These are phyloP conservation scores for Drosophila cardini DNA, from an alignment of 1,140 invertebrate species.

Conservation along the genomic window DNA sequence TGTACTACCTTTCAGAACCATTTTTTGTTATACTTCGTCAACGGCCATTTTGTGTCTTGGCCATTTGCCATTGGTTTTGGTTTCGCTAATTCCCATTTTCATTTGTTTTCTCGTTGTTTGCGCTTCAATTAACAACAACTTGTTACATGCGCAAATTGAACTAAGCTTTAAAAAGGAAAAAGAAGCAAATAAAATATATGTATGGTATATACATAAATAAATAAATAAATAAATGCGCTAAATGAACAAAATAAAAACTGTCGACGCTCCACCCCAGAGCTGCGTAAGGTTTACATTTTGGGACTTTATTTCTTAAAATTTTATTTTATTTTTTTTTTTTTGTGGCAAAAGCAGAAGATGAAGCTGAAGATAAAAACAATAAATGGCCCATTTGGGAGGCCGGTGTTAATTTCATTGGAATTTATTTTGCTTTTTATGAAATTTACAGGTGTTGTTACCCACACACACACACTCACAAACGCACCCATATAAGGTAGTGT, in stretches of 20 bases:
- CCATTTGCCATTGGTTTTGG: constrained; percentile 59
- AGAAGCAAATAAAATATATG: neutral
- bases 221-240: constrained; percentile 75
- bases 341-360: constrained; percentile 34
- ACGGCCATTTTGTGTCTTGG: constrained; percentile 68
- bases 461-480: constrained; percentile 10
- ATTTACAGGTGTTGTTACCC: constrained; percentile 50
- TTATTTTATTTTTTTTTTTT: constrained; percentile 30
- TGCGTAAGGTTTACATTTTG: constrained; percentile 70
- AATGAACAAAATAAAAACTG: constrained; percentile 49
- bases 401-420: constrained; percentile 74
- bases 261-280: constrained; percentile 20
- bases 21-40: constrained; percentile 21
- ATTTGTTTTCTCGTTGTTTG: constrained; percentile 57
- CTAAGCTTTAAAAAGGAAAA: constrained; percentile 63
- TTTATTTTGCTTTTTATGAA: constrained; percentile 70
- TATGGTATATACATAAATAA: too few species aligned
- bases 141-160: constrained; percentile 79
- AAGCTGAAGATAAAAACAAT: constrained; percentile 15
- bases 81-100: constrained; percentile 57
- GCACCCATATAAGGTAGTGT: constrained; percentile 3
- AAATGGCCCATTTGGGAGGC: constrained; percentile 54
- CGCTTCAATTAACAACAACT: constrained; percentile 80
- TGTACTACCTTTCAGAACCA: neutral
- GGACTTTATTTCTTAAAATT: constrained; percentile 14